These are phyloP conservation scores for Centruroides sculpturatus DNA, from an alignment of 1,140 invertebrate species.

Conservation along the genomic window DNA sequence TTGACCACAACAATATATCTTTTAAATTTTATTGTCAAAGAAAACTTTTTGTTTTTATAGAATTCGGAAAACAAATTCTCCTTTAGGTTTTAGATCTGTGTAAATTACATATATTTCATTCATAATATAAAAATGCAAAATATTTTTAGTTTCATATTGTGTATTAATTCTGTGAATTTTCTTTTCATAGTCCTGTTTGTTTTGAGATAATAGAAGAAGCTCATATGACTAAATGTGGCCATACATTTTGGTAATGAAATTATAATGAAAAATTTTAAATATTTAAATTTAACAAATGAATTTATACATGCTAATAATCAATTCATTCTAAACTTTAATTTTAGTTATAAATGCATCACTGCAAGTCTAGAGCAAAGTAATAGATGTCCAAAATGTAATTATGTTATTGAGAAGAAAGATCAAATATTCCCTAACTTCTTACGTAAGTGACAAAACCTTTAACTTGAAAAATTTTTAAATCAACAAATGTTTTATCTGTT, in stretches of 20 bases:
- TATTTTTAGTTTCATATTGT: too few relatives aligned
- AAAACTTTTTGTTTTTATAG: too few relatives aligned
- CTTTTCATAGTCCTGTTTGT: slow-evolving; percentile 56
- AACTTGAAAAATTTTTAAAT: background rate
- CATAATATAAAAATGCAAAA: too few relatives aligned
- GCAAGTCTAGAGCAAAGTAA: slow-evolving; percentile 59
- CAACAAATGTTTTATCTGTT: background rate
- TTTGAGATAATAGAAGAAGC: slow-evolving; percentile 81
- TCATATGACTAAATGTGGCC: slow-evolving; percentile 82
- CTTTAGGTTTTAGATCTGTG: too few relatives aligned
- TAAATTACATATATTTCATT: too few relatives aligned
- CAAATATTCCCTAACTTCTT: slow-evolving; percentile 77
- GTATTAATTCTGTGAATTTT: background rate
- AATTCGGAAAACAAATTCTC: too few relatives aligned
- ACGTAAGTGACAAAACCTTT: slow-evolving; percentile 19
- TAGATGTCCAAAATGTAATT: slow-evolving; percentile 76
- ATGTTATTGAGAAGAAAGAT: slow-evolving; percentile 48
- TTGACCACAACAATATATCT: too few relatives aligned
- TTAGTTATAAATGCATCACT: slow-evolving; percentile 50
- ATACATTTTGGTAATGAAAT: slow-evolving; percentile 70
- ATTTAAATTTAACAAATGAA: too few relatives aligned
- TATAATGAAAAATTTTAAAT: background rate
- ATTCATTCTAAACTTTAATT: slow-evolving; percentile 15
- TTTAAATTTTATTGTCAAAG: too few relatives aligned
- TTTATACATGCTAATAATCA: background rate